These are phyloP conservation scores for Botia almorhae DNA, from an alignment of 2,797 vertebrate species.

Conservation along the genomic window DNA sequence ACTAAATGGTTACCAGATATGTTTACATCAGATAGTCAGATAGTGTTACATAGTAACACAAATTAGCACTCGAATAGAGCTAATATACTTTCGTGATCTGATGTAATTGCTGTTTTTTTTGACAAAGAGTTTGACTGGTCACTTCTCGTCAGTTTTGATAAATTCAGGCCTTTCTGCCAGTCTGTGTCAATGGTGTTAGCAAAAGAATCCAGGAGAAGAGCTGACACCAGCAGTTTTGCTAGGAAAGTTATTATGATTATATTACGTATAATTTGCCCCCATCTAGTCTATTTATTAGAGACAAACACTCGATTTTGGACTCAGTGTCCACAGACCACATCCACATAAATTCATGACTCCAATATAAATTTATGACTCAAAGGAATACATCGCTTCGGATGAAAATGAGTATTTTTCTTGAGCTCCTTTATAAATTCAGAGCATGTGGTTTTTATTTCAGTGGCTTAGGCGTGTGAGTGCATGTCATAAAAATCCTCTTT, in stretches of 20 bases:
- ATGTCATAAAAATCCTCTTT: conserved; percentile 47
- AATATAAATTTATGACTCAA: conserved; percentile 58
- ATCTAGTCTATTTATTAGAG: conserved; percentile 55
- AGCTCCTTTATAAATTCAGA: conserved; percentile 51
- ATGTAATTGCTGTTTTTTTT: conserved; percentile 13
- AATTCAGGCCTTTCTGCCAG: conserved; percentile 42
- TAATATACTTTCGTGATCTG: not conserved
- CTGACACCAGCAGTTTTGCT: conserved; percentile 59
- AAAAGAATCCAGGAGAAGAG: conserved; percentile 49
- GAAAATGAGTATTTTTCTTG: conserved; percentile 61
- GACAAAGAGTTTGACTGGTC: conserved; percentile 13
- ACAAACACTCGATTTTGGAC: conserved; percentile 45
- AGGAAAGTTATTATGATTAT: conserved; percentile 55
- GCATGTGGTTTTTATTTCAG: conserved; percentile 67
- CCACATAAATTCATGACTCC: conserved; percentile 60
- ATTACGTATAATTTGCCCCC: conserved; percentile 56
- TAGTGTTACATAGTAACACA: too few species aligned
- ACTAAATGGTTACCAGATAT: too few species aligned
- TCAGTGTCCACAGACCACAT: conserved; percentile 58
- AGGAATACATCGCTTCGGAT: conserved; percentile 59
- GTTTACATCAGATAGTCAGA: too few species aligned
- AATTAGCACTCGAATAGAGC: not conserved
- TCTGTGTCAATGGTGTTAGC: conserved; percentile 57
- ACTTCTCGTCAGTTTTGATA: conserved; percentile 24
- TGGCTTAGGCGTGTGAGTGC: conserved; percentile 50